Evolutionary conservation across 2,113 vertebrate species (phyloP).

Genomic region (Apteryx mantelli): DNA sequence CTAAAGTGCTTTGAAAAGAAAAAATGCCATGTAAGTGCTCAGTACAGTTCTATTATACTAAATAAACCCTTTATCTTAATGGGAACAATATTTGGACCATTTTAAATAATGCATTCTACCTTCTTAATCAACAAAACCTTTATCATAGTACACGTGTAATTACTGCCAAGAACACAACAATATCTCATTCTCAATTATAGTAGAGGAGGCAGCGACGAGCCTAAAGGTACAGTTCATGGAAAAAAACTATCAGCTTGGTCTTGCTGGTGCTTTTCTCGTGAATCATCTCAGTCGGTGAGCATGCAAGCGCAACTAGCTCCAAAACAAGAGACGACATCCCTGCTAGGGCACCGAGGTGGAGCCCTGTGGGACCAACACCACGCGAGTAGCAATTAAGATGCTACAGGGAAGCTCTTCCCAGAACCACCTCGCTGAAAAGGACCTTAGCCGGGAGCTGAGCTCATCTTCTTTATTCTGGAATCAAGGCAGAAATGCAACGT

Average conservation of each 20-base stretch:
- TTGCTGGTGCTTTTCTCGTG: neutral
- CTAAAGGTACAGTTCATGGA: neutral
- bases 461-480: neutral
- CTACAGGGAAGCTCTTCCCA: neutral
- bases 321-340: neutral
- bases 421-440: neutral
- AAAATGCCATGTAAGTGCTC: neutral
- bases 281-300: neutral
- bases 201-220: neutral
- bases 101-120: constrained; percentile 22
- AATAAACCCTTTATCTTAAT: constrained; percentile 44
- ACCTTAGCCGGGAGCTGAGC: neutral
- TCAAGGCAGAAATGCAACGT: neutral
- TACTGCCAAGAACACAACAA: neutral
- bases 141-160: neutral
- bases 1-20: constrained; percentile 2
- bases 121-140: constrained; percentile 30
- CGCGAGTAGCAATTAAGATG: accelerated
- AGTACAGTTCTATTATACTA: neutral
- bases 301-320: neutral
- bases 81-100: constrained; percentile 18
- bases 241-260: neutral
- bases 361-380: neutral
- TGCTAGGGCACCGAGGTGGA: neutral
- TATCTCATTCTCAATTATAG: constrained; percentile 18